Percentiles rank a stretch among this genome's conserved stretches.
Conservation (phyloP, 53 echinoderm and acorn worm genomes). For the Paracentrotus lividus region DNA sequence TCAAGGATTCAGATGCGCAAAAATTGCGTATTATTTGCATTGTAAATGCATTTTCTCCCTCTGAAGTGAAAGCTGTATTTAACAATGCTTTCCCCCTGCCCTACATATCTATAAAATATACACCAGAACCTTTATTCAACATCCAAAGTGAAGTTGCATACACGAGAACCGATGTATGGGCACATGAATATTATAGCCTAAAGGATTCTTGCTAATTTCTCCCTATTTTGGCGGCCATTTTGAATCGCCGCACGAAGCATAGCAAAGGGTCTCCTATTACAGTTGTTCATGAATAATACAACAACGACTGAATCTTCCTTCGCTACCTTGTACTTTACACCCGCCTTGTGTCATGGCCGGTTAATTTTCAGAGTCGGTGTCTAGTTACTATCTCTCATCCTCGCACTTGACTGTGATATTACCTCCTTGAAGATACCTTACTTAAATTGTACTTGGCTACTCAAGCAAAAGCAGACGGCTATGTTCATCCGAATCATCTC, state of each 20-base stretch:
- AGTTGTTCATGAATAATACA: conserved; percentile 50
- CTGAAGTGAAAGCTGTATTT: neutral
- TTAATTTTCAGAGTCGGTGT: conserved; percentile 54
- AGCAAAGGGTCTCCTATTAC: conserved; percentile 25
- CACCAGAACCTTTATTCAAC: neutral
- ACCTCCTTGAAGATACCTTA: conserved; percentile 43
- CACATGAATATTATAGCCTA: conserved; percentile 38
- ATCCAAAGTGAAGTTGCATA: neutral
- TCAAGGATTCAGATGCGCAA: too few relatives aligned
- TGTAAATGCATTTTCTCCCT: neutral
- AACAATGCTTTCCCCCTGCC: neutral
- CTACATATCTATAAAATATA: neutral
- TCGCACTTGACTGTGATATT: conserved; percentile 59
- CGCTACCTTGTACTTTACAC: conserved; percentile 18
- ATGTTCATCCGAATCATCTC: conserved; percentile 5
- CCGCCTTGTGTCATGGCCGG: conserved; percentile 52
- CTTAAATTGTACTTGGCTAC: conserved; percentile 45
- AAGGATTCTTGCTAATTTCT: conserved; percentile 2
- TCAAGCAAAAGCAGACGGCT: conserved; percentile 4
- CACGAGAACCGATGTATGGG: neutral
- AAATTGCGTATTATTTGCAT: too few relatives aligned
- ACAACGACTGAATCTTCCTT: neutral
- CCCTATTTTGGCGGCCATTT: conserved; percentile 30
- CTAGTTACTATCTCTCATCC: conserved; percentile 17
- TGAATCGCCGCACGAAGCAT: neutral